A percentile compares a stretch with the other conserved stretches of the same genome.
phyloP scores from a whole-genome alignment of 2,113 vertebrate species.

The Monopterus albus region DNA sequence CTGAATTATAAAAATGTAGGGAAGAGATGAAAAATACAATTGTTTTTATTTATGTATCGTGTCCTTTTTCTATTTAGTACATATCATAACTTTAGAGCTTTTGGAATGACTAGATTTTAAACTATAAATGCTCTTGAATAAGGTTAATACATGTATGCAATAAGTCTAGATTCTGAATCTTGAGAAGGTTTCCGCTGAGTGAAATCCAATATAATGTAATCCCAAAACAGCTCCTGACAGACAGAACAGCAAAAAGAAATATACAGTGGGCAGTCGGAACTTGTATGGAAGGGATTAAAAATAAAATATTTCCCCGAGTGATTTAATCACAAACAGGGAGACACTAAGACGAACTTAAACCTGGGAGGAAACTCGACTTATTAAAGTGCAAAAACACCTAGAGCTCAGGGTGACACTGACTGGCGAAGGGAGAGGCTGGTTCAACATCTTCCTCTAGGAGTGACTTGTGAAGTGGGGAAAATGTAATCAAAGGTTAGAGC shows the following conservation, averaged over 20 bases:
- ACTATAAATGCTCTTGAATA: conserved; percentile 22
- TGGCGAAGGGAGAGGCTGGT: conserved; percentile 17
- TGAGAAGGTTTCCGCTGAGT: conserved; percentile 28
- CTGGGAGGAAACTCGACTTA: conserved; percentile 62
- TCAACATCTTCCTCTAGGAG: conserved; percentile 48
- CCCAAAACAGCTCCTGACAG: conserved; percentile 27
- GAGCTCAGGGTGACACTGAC: conserved; percentile 42
- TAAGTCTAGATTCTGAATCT: conserved; percentile 47
- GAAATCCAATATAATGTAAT: conserved; percentile 68
- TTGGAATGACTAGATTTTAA: conserved; percentile 6
- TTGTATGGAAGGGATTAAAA: conserved; percentile 65
- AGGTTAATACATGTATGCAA: conserved; percentile 37
- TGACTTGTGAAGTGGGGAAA: conserved; percentile 37
- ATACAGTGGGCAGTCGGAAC: conserved; percentile 17
- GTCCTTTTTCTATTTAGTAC: background rate
- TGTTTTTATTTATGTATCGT: background rate
- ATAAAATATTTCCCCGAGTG: conserved; percentile 64
- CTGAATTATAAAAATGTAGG: too few relatives aligned
- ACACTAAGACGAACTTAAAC: conserved; percentile 56
- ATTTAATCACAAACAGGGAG: conserved; percentile 70
- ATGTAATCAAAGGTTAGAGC: conserved; percentile 66
- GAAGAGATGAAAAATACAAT: background rate
- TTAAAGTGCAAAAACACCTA: conserved; percentile 61
- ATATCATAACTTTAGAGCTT: background rate
- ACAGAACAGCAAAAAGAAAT: conserved; percentile 31